Evolutionary conservation across 2,797 vertebrate species (phyloP), one percentile per base, ranked within the genome.

Genomic region (Acrossocheilus fasciatus): DNA sequence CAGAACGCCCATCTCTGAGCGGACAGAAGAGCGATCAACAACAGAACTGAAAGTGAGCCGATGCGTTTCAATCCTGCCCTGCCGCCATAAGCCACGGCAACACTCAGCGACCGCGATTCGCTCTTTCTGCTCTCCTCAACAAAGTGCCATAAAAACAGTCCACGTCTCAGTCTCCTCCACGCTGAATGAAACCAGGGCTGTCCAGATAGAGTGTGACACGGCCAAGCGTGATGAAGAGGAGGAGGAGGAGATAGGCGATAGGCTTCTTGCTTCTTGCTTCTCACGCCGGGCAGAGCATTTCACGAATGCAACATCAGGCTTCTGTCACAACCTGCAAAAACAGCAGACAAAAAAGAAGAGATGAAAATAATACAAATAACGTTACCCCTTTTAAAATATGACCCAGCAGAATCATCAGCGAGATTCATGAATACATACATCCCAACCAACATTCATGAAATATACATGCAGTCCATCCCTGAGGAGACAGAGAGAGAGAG

Each of bases 291-390:
- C 36, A 78, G 52, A 64, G 54, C 88, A 92, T 91, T 87, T 47
- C 90, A 88, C 89, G 82, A 89, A 66, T 36, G 34, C 34, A 36
- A 36, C 34, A 36, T 92, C 92, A 89, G 88, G 92, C 94, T 96
- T 95, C 92, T 89, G 94, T 94, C 92, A 92, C 91, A 94, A 95
- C 92, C 96, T 97, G 94, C 86, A 93, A 94, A 95, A 95, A 95
- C 15, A 96, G 50, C 93, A 94, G 20, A 4, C 26, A 79, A 41
- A 87, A 47, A 20, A 69, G 74, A 57, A 79, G 6, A 79, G 39
- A 59, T 68, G 11, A 62, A 52, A 70, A 82, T 9, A 30, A 64
- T 64, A 30, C 12, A 64, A 30, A 30, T 11, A 66, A 30, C 6
- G 1, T 54, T 20, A 11, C 34, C 9, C 2, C 18, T 23, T 77